These are phyloP conservation scores for Aleiodes leptofemur DNA, from an alignment of 2,888 invertebrate genomes.

Conservation along the genomic window DNA sequence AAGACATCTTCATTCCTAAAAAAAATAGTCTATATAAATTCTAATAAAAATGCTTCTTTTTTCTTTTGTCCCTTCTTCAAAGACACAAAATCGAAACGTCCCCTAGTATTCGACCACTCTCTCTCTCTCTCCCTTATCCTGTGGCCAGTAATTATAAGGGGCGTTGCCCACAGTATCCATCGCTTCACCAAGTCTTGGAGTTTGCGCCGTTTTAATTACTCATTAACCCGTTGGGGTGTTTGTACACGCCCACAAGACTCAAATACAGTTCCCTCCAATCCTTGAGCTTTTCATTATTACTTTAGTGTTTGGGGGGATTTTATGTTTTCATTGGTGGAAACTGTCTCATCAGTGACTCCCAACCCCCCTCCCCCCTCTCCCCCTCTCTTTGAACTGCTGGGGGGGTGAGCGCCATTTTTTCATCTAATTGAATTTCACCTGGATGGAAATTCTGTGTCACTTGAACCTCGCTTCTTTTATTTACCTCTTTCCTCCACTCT, in stretches of 20 bases:
- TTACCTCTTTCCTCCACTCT: neutral
- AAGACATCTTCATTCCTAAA: no score
- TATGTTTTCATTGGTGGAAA: constrained; percentile 35
- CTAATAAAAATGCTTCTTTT: no score
- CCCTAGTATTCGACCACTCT: neutral
- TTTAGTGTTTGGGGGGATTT: constrained; percentile 5
- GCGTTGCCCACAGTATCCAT: constrained; percentile 53
- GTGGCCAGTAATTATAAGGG: constrained; percentile 68
- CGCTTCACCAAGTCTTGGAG: constrained; percentile 35
- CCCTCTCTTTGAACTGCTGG: neutral
- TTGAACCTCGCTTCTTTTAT: constrained; percentile 28
- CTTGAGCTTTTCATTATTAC: constrained; percentile 29
- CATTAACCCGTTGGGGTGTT: constrained; percentile 60
- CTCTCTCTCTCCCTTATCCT: constrained; percentile 53
- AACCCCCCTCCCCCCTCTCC: neutral
- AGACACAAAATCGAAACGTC: no score
- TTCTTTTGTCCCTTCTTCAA: neutral
- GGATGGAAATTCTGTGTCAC: constrained; percentile 36
- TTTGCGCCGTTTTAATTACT: constrained; percentile 62
- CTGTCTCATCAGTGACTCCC: constrained; percentile 23
- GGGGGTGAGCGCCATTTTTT: constrained; percentile 36
- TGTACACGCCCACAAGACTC: constrained; percentile 53
- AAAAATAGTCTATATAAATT: no score
- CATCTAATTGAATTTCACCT: constrained; percentile 40
- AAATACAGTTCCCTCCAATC: constrained; percentile 32